Percentiles rank a stretch among this genome's conserved stretches.
phyloP scores from a whole-genome alignment of 2,797 vertebrate genomes.

The Eulemur albifrons region DNA sequence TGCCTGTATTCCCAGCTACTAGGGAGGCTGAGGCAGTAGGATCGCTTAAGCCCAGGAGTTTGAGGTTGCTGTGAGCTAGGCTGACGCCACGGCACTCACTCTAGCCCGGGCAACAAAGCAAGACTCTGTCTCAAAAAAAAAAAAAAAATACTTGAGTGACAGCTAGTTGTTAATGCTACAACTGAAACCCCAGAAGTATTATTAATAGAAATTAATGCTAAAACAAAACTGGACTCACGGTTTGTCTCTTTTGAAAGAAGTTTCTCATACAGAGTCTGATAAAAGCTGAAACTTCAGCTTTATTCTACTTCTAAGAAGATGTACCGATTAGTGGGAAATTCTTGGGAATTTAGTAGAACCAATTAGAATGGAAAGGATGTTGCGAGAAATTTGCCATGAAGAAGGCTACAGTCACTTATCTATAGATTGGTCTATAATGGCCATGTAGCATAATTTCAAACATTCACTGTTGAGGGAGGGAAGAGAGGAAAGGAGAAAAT shows the following conservation, averaged over 20 bases:
- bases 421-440: not conserved
- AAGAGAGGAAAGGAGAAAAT: not conserved
- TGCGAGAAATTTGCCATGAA: not conserved
- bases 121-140: too few species aligned
- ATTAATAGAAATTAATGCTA: constrained; percentile 1
- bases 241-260: not conserved
- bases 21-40: too few species aligned
- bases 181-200: constrained; percentile 29
- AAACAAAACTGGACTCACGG: not conserved
- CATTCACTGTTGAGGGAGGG: not conserved
- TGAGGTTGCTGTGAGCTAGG: too few species aligned
- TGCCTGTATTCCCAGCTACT: too few species aligned
- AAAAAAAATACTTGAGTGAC: constrained; percentile 1
- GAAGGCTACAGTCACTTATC: not conserved
- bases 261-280: not conserved
- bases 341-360: not conserved
- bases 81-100: too few species aligned
- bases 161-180: constrained; percentile 55
- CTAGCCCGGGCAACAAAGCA: too few species aligned
- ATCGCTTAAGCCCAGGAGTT: too few species aligned
- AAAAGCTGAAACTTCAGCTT: not conserved
- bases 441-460: not conserved
- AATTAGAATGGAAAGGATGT: not conserved
- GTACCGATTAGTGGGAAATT: not conserved
- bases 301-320: not conserved